Evolutionary conservation across 1,140 invertebrate species (phyloP), one percentile per base, ranked within the genome.

Genomic region (Listronotus oregonensis): DNA sequence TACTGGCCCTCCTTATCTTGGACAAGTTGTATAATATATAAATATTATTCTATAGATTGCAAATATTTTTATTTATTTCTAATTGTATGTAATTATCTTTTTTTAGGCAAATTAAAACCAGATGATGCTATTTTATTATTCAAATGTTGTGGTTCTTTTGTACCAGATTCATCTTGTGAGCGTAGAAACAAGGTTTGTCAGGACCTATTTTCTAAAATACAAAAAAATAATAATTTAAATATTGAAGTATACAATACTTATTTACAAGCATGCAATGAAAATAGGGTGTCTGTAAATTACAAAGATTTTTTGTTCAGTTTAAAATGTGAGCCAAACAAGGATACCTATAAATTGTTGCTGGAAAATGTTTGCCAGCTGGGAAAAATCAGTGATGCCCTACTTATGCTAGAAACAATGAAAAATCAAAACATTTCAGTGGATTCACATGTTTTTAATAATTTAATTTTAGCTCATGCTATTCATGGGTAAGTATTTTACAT

Each of bases 321-420:
- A 61, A 64, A 70, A 64, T 63, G 47, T 42, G 77, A 80, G 73
- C 82, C 82, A 4, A 80, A 81, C 69, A 71, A 74, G 15, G 73
- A 77, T 11, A 85, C 82, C 37, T 83, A 80, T 77, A 78, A 82
- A 64, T 69, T 83, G 6, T 75, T 85, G 31, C 68, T 85, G 27
- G 75, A 75, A 66, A 76, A 79, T 70, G 73, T 82, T 59, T 86
- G 82, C 73, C 80, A 85, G 80, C 73, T 75, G 8, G 87, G 86
- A 34, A 82, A 87, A 71, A 77, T 87, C 17, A 80, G 85, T 60
- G 81, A 85, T 70, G 83, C 85, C 14, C 82, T 80, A 18, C 81
- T 83, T 70, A 82, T 88, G 8, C 77, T 89, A 37, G 79, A 83
- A 49, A 80, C 81, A 60, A 88, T 89, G 85, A 87, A 87, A 71